phyloP scores from a whole-genome alignment of 2,113 vertebrate species.

The Podarcis cretensis region DNA sequence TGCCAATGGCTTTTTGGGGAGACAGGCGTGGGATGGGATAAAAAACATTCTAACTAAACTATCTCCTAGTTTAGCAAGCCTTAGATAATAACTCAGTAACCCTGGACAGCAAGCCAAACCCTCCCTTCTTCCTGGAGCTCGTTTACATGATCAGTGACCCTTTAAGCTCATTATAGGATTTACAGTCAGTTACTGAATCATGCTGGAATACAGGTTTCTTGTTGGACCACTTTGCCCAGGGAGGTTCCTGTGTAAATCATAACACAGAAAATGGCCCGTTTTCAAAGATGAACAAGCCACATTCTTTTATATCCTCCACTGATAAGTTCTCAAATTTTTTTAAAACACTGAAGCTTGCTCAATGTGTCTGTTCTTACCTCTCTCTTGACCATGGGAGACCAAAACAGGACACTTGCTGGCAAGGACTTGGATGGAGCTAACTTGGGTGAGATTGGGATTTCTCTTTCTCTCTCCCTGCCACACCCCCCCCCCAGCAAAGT shows the following conservation, averaged over 20 bases:
- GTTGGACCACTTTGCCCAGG: not conserved
- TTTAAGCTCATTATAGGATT: not conserved
- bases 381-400: too few relatives aligned
- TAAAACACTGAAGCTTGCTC: too few relatives aligned
- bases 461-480: not conserved
- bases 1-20: conserved; percentile 13
- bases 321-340: not conserved
- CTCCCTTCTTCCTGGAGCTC: not conserved
- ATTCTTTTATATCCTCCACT: not conserved
- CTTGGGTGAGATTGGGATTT: accelerated
- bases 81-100: not conserved
- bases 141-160: too few relatives aligned
- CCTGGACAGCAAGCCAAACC: not conserved
- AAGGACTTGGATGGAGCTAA: not conserved
- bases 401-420: too few relatives aligned
- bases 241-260: not conserved
- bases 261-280: too few relatives aligned
- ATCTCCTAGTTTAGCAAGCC: not conserved
- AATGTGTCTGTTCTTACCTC: not conserved
- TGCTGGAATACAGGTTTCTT: not conserved
- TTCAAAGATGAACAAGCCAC: not conserved
- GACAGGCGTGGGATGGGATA: too few relatives aligned
- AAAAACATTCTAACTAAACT: not conserved
- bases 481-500: not conserved
- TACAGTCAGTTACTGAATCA: not conserved